Evolutionary conservation across 1,140 invertebrate genomes (phyloP), one percentile per base, ranked within the genome.

Genomic region (Drosophila kanapiae): DNA sequence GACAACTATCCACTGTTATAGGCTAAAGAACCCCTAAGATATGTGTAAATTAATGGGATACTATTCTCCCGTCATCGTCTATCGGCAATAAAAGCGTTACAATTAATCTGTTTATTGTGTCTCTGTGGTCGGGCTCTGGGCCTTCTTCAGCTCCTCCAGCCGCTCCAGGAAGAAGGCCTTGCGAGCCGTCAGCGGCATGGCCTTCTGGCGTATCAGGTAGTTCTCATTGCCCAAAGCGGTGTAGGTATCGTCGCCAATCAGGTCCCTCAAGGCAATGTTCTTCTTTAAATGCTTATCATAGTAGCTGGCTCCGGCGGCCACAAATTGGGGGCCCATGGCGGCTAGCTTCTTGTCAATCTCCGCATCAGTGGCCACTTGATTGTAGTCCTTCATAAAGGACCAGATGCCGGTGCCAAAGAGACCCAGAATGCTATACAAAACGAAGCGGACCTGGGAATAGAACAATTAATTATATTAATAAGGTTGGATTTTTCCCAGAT

Each of bases 281-380:
- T 95, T 95, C 71, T 95, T 92, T 45, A 97, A 82, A 11, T 95
- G 91, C 93, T 97, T 96, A 35, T 94, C 94, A 91, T 97, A 98
- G 93, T 94, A 97, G 86, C 96, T 95, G 38, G 95, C 93, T 10
- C 96, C 97, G 40, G 96, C 96, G 87, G 95, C 93, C 8, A 95
- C 92, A 92, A 96, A 97, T 35, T 84, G 43, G 9, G 93, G 88
- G 31, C 95, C 95, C 51, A 96, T 78, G 23, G 93, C 80, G 61
- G 94, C 94, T 11, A 97, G 87, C 59, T 93, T 88, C 68, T 94
- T 92, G 91, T 97, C 96, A 38, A 94, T 93, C 11, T 93, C 65
- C 16, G 92, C 93, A 81, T 97, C 97, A 80, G 93, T 95, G 54
- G 93, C 69, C 35, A 95, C 93, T 83, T 95, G 94, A 27, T 94